These are phyloP conservation scores for Hirtodrosophila alboralis DNA, from an alignment of 2,888 invertebrate species.

Conservation along the genomic window DNA sequence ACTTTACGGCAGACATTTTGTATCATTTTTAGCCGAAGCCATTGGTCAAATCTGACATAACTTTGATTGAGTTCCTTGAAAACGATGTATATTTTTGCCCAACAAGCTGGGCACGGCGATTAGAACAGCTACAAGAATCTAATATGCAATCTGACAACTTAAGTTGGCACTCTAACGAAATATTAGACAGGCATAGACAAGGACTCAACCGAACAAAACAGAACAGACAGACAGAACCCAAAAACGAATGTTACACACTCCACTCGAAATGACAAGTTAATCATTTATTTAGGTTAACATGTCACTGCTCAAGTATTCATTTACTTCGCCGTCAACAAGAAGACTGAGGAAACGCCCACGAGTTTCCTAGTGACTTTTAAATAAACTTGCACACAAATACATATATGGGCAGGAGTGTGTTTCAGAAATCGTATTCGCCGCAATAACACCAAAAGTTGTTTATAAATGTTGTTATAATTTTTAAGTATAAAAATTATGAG, in stretches of 20 bases:
- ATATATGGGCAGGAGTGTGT: neutral
- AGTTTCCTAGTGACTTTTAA: slow-evolving; percentile 20
- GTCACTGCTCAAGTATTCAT: slow-evolving; percentile 79
- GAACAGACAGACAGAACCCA: slow-evolving; percentile 4
- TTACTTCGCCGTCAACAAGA: slow-evolving; percentile 48
- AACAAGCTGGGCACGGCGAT: neutral
- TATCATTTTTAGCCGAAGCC: slow-evolving; percentile 15
- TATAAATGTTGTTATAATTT: no score
- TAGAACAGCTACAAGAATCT: slow-evolving; percentile 38
- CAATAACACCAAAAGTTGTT: neutral
- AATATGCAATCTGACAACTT: slow-evolving; percentile 75
- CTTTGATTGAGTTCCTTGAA: slow-evolving; percentile 63
- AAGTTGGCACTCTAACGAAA: slow-evolving; percentile 66
- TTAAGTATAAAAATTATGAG: no score
- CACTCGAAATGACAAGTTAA: slow-evolving; percentile 70
- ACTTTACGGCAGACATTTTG: slow-evolving; percentile 27
- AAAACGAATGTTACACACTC: slow-evolving; percentile 21
- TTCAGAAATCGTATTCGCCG: slow-evolving; percentile 6
- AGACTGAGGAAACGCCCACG: slow-evolving; percentile 17
- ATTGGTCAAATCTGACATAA: slow-evolving; percentile 58
- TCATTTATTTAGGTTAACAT: slow-evolving; percentile 77
- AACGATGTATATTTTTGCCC: slow-evolving; percentile 9
- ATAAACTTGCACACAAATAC: slow-evolving; percentile 11
- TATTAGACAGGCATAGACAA: slow-evolving; percentile 55
- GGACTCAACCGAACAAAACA: slow-evolving; percentile 30